Conservation (phyloP, 2,797 vertebrate species). For the Phoeniculus purpureus region DNA sequence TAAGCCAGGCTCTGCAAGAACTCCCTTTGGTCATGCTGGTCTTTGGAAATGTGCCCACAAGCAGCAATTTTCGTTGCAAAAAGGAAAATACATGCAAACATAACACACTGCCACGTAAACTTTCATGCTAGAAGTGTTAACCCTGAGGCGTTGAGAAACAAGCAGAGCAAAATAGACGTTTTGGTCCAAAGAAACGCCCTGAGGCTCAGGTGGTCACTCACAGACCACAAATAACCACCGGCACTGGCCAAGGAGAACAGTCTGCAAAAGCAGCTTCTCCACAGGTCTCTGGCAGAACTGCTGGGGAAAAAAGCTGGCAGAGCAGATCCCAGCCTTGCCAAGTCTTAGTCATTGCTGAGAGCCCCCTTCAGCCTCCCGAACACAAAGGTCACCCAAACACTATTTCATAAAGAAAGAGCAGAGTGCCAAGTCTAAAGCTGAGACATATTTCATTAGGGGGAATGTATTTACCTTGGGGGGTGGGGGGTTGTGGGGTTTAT, state of each 20-base stretch:
- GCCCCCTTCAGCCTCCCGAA: background rate
- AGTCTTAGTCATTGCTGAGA: background rate
- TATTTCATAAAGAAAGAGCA: background rate
- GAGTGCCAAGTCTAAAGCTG: background rate
- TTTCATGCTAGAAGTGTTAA: accelerated
- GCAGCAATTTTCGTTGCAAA: background rate
- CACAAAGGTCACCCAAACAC: background rate
- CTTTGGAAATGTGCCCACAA: background rate
- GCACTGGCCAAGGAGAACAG: background rate
- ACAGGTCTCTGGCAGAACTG: background rate
- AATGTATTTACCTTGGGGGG: background rate
- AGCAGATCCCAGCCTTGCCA: background rate
- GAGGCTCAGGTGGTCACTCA: background rate
- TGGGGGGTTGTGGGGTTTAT: background rate
- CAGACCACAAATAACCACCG: background rate
- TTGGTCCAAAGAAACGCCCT: background rate
- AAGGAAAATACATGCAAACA: background rate
- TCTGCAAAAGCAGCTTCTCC: constrained; percentile 12
- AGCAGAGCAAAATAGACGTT: background rate
- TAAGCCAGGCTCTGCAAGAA: accelerated
- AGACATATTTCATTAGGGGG: background rate
- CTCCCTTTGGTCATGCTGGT: accelerated
- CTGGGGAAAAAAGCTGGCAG: background rate
- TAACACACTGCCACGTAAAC: accelerated
- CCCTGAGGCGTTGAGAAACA: background rate